A percentile compares a stretch with the other conserved stretches of the same genome.
Conservation (phyloP, 2,113 vertebrate species). For the Setophaga kirtlandii region DNA sequence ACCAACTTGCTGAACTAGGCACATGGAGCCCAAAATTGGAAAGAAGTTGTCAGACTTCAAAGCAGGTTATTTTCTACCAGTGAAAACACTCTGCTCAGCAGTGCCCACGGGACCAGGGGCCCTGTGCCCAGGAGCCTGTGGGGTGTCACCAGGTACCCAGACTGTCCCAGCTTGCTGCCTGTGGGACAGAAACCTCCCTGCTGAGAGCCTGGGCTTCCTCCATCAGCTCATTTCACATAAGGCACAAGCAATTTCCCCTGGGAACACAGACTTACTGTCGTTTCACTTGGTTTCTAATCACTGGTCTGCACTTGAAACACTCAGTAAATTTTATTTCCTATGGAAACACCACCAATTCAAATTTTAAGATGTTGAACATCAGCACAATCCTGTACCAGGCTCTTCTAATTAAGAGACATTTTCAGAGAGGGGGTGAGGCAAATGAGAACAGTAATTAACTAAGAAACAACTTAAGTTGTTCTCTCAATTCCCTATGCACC, state of each 20-base stretch:
- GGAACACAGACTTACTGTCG: rapidly evolving
- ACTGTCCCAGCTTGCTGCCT: neutral
- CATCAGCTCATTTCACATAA: neutral
- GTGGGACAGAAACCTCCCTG: neutral
- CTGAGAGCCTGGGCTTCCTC: neutral
- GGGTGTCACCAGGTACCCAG: neutral
- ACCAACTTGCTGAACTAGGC: neutral
- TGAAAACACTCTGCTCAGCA: neutral
- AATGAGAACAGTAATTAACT: constrained; percentile 39
- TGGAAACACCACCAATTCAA: neutral
- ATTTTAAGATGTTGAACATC: neutral
- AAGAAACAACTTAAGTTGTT: neutral
- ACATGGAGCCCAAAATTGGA: rapidly evolving
- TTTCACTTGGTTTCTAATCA: neutral
- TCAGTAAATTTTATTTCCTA: neutral
- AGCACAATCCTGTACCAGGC: neutral
- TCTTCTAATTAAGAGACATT: neutral
- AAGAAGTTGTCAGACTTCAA: neutral
- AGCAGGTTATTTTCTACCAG: neutral
- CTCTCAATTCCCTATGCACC: neutral
- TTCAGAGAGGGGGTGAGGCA: neutral
- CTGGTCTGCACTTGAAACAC: neutral
- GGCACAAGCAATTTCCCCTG: rapidly evolving
- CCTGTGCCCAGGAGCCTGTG: neutral
- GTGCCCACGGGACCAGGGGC: too few relatives aligned